Evolutionary conservation across 2,113 vertebrate genomes (phyloP), one percentile per base, ranked within the genome.

Genomic region (Larimichthys polyactis): DNA sequence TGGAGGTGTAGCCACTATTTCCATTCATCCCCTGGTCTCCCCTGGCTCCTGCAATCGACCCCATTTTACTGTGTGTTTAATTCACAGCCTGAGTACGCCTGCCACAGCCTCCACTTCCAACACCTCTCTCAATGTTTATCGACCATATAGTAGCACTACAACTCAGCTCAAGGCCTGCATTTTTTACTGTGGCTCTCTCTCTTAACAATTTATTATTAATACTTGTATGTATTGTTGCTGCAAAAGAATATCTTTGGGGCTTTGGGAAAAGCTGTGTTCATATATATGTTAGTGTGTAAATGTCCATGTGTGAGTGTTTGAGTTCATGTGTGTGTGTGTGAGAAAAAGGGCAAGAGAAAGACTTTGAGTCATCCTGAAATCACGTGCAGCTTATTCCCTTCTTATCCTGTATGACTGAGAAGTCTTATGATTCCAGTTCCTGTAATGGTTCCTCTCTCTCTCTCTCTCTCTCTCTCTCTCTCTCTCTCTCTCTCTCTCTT

Each of bases 21-120:
- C 87, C 90, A 88, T 91, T 93, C 87, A 93, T 88, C 80, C 83
- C 62, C 17, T 27, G 44, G 75, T 67, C 82, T 90, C 82, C 78
- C 74, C 70, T 82, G 80, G 90, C 87, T 87, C 82, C 74, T 63
- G 57, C 52, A 79, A 91, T 93, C 24, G 87, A 92, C 90, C 90
- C 60, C 73, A 74, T 71, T 89, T 90, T 80, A 88, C 73, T 65
- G 68, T 80, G 79, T 79, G 72, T 87, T 91, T 90, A 91, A 90
- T 93, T 90, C 88, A 66, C 81, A 87, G 87, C 78, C 80, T 80
- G 80, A 86, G 66, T 75, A 20, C 17, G 73, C 73, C 88, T 71
- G 81, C 68, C 80, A 58, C 78, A 64, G 78, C 75, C 83, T 85
- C 67, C 67, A 74, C 71, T 72, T 81, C 85, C 85, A 79, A 66